Evolutionary conservation across 2,113 vertebrate species (phyloP).

Genomic region (Mobula hypostoma): DNA sequence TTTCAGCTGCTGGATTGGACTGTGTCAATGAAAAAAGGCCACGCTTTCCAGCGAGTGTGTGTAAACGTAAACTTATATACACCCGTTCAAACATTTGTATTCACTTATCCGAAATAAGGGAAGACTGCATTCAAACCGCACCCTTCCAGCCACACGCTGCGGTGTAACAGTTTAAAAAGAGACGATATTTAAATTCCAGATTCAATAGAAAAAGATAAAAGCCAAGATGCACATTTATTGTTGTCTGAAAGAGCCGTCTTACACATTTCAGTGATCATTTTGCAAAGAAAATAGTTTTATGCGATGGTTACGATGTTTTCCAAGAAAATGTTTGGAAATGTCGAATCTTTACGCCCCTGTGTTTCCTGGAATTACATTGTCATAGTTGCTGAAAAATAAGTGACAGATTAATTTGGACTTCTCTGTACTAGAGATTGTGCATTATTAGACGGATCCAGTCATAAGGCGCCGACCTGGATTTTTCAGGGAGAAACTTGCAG

Average conservation of each 20-base stretch:
- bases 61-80: background rate
- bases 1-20: too few relatives aligned
- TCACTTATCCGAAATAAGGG: background rate
- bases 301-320: background rate
- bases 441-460: too few relatives aligned
- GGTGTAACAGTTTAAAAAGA: background rate
- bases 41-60: background rate
- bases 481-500: background rate
- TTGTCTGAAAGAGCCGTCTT: background rate
- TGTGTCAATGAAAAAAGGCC: background rate
- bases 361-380: slow-evolving; percentile 27
- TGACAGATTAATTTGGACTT: background rate
- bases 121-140: too few relatives aligned
- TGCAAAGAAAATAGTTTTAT: background rate
- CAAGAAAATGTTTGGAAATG: background rate
- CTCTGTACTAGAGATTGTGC: background rate
- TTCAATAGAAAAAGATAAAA: background rate
- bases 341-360: background rate
- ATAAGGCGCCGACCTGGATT: background rate
- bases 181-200: too few relatives aligned
- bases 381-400: background rate
- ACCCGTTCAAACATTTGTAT: too few relatives aligned
- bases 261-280: background rate
- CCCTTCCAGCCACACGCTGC: background rate
- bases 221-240: background rate